Evolutionary conservation across 2,797 vertebrate species (phyloP), one percentile per base, ranked within the genome.

Genomic region (Meda fulgida): DNA sequence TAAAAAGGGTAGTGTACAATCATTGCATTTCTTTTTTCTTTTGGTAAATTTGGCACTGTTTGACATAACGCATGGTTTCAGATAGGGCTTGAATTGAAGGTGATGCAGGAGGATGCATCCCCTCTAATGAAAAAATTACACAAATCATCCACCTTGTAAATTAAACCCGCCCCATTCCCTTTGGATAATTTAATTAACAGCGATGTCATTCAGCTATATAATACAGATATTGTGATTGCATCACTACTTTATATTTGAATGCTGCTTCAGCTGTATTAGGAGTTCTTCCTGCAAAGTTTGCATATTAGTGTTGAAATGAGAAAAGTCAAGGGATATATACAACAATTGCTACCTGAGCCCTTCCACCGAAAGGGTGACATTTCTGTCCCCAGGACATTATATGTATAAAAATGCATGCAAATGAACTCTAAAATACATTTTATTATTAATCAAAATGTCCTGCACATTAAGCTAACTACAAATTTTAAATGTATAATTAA

Each of bases 161-260:
- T 58, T 23, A 38, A 36, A 55, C 7, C 21, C 8, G 0, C 53
- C 10, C 7, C 1, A 2, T 73, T 31, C 48, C 19, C 3, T 36
- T 31, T 73, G 40, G 40, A 46, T 23, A 51, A 34, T 31, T 76
- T 51, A 31, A 55, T 58, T 18, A 38, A 38, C 26, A 77, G 6
- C 0, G 13, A 21, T 53, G 29, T 14, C 34, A 53, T 36, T 55
- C 29, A 53, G 18, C 29, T 14, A 53, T 75, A 3, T 1, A 23
- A 34, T 76, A 23, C 9, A 53, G 19, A 75, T 76, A 55, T n/a
- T 77, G 51, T 77, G 58, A 77, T 18, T 75, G 29, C 19, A 34
- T 53, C 1, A 1, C 46, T 29, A 73, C n/a, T 75, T 53, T 53
- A 75, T 48, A 1, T 75, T 75, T 75, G 19, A 75, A 53, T 53